Evolutionary conservation across 1,140 invertebrate genomes (phyloP), one percentile per base, ranked within the genome.

Genomic region (Zaprionus camerounensis): DNA sequence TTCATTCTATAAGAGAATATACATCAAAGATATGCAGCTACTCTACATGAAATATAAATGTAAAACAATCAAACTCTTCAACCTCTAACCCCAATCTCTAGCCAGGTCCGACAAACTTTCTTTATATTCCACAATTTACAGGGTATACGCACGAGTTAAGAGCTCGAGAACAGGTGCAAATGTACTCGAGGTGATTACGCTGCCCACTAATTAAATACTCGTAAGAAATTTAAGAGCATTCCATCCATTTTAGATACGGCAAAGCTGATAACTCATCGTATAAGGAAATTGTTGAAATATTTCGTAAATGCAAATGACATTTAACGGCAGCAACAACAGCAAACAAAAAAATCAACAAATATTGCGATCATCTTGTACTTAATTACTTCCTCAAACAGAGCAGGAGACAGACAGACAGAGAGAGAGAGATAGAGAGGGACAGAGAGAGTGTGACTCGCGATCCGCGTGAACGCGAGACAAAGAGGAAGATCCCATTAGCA

Each of bases 311-410:
- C 80, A 87, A 83, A 80, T 87, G 59, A 71, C 68, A 76, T 61
- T 71, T 53, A 58, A 76, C 44, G 51, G 22, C 49, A 34, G 17
- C 46, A 51, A 24, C 15, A 66, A 46, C 55, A 58, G 7, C 6
- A 68, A 70, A 49, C 64, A 44, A 61, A 56, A 38, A 36, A 55
- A 24, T 12, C 53, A 28, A 58, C 55, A 34, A 59, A 20, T 36
- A 62, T 34, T 24, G 46, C 34, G 63, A 41, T 64, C 59, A 71
- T 75, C 68, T 75, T 58, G 41, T 71, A 70, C 66, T 74, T 57
- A 87, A 87, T 83, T 86, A 83, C 83, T 86, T 86, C 83, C 84
- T 83, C 65, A 81, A 64, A 76, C 22, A 70, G 57, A 69, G 65
- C 77, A 28, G 31, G 31, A 44, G 31, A 15, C 17, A 44, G 5